Percentiles rank a stretch among this genome's conserved stretches.
Evolutionary conservation across 2,888 invertebrate species (phyloP).

Genomic region (Petrophora chlorosata): DNA sequence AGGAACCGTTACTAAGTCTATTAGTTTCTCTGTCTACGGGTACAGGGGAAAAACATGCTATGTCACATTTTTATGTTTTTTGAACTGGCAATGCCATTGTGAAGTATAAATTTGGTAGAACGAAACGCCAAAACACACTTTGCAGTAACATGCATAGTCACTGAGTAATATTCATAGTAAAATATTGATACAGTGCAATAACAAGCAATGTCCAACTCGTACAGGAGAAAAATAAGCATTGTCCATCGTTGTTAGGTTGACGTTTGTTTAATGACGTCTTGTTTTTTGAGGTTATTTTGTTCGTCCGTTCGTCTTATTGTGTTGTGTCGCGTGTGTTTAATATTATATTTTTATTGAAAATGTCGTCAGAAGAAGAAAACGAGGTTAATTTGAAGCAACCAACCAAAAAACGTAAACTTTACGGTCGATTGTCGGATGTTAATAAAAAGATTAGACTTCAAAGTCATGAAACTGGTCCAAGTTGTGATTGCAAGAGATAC

Average conservation of each 20-base stretch:
- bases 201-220: conserved; percentile 29
- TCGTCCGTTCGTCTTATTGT: neutral
- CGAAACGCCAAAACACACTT: conserved; percentile 33
- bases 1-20: too few species aligned
- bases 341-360: too few species aligned
- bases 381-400: too few species aligned
- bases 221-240: conserved; percentile 21
- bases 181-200: conserved; percentile 36
- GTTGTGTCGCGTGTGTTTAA: too few species aligned
- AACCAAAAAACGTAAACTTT: too few species aligned
- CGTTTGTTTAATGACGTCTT: too few species aligned
- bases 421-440: conserved; percentile 27
- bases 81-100: conserved; percentile 32
- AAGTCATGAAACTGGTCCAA: conserved; percentile 8
- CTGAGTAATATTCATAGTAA: conserved; percentile 28
- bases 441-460: conserved; percentile 24
- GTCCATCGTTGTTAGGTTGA: neutral
- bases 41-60: neutral
- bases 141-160: conserved; percentile 27
- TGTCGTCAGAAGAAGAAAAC: too few species aligned
- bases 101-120: conserved; percentile 31
- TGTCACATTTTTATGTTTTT: conserved; percentile 29
- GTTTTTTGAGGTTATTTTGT: neutral
- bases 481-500: conserved; percentile 22
- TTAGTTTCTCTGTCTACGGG: too few species aligned